phyloP scores from a whole-genome alignment of 2,797 vertebrate species.

The Acropternis orthonyx region DNA sequence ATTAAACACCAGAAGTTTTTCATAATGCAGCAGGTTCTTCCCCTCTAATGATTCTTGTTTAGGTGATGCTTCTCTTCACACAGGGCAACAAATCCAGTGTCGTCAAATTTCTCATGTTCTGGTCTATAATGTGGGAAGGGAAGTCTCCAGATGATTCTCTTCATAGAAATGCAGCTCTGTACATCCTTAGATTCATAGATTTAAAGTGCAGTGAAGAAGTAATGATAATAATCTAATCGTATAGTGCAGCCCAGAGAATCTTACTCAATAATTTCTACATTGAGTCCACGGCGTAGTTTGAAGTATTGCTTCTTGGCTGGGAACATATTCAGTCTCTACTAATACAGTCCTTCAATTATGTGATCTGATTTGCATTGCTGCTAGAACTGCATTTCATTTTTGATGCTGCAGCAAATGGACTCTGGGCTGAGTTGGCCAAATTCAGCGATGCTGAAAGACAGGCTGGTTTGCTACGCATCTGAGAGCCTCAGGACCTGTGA shows the following conservation, averaged over 20 bases:
- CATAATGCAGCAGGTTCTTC: neutral
- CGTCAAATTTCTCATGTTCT: neutral
- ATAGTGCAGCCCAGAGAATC: neutral
- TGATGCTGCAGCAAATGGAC: constrained; percentile 2
- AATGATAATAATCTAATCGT: neutral
- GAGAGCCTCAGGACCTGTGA: neutral
- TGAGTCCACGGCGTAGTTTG: neutral
- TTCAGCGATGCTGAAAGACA: constrained; percentile 11
- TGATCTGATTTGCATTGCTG: constrained; percentile 25
- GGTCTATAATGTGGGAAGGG: neutral
- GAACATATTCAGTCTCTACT: constrained; percentile 1
- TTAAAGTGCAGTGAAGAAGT: neutral
- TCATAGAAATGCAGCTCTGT: neutral
- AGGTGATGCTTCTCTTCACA: neutral
- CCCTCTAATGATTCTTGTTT: neutral
- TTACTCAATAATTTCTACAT: constrained; percentile 34
- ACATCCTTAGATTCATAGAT: neutral
- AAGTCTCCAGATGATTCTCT: neutral
- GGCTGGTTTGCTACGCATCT: neutral
- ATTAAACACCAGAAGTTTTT: neutral
- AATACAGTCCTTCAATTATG: neutral
- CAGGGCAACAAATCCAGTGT: neutral
- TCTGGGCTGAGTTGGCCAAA: constrained; percentile 21
- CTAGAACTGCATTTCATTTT: constrained; percentile 32
- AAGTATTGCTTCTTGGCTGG: constrained; percentile 36